Evolutionary conservation across 1,140 invertebrate species (phyloP).

Genomic region (Heliconius hewitsoni): DNA sequence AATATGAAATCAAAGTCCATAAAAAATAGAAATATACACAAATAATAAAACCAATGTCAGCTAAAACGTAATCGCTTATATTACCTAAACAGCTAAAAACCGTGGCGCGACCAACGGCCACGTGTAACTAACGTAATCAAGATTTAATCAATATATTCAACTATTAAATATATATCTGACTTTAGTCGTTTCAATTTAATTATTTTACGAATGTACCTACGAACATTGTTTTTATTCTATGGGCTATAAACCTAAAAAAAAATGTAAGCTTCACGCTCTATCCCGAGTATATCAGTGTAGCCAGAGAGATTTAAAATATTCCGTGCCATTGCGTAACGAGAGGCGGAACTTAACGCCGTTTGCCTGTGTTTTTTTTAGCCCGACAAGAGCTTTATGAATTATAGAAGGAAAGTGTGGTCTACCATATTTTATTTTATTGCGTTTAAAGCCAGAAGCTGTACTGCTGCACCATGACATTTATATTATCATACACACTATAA

Average conservation of each 20-base stretch:
- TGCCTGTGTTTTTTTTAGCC: no score
- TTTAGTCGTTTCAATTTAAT: background rate
- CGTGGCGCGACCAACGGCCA: slow-evolving; percentile 7
- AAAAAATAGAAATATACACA: background rate
- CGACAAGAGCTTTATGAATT: no score
- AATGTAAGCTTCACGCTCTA: no score
- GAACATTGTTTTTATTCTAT: background rate
- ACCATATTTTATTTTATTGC: no score
- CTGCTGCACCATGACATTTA: no score
- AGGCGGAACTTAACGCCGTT: no score
- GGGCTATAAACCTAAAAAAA: no score
- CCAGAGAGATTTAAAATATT: background rate
- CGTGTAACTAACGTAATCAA: background rate
- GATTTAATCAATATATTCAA: background rate
- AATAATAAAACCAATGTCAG: background rate
- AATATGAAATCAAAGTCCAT: background rate
- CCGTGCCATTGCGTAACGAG: background rate
- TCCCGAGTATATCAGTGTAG: background rate
- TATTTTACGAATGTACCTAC: background rate
- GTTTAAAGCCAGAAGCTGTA: no score
- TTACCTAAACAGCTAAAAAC: slow-evolving; percentile 1
- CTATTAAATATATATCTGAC: background rate
- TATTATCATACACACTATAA: no score
- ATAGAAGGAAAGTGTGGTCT: no score
- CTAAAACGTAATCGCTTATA: background rate